These are phyloP conservation scores for Luperina testacea DNA, from an alignment of 2,888 invertebrate genomes.

Conservation along the genomic window DNA sequence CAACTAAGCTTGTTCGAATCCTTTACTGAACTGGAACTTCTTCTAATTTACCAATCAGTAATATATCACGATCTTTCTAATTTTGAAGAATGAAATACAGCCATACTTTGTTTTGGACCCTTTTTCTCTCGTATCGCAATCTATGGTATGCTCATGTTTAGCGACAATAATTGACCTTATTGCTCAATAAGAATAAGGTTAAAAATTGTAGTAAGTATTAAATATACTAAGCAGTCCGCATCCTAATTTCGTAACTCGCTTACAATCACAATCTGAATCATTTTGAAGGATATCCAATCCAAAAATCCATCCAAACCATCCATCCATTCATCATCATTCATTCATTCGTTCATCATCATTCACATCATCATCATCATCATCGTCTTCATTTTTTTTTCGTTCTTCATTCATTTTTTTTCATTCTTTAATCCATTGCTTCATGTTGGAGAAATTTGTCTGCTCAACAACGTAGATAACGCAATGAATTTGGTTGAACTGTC, in stretches of 20 bases:
- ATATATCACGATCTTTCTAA: no score
- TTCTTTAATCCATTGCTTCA: background rate
- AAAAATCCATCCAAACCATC: no score
- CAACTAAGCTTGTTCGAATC: background rate
- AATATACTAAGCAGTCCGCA: background rate
- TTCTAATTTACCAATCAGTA: slow-evolving; percentile 1
- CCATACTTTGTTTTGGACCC: background rate
- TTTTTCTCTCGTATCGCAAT: background rate
- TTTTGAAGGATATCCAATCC: no score
- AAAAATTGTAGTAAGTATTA: background rate
- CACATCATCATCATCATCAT: no score
- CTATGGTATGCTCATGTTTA: background rate
- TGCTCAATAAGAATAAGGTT: no score
- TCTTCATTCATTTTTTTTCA: no score
- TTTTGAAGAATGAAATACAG: background rate
- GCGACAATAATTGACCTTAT: no score
- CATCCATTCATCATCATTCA: no score
- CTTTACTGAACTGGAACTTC: no score
- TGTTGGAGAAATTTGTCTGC: background rate
- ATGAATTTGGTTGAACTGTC: background rate
- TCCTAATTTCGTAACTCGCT: background rate
- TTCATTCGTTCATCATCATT: no score
- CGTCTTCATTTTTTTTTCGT: no score
- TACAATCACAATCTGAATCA: no score
- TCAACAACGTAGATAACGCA: background rate